Evolutionary conservation across 2,888 invertebrate genomes (phyloP).

Genomic region (Halictus ligatus): DNA sequence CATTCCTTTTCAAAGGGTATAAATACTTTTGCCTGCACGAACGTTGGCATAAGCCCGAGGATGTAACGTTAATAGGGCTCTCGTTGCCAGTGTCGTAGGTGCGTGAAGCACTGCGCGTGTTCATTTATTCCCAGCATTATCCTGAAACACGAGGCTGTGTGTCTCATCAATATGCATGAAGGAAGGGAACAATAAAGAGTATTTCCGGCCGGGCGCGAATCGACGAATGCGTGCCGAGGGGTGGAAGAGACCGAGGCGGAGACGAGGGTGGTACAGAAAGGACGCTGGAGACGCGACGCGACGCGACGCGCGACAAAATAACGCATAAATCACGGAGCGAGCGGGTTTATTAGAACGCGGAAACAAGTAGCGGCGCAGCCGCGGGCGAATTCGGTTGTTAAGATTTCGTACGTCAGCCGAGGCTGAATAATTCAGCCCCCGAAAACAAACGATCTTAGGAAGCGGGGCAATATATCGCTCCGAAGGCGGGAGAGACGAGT

Average conservation of each 20-base stretch:
- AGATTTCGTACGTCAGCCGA: slow-evolving; percentile 66
- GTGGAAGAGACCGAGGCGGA: not conserved
- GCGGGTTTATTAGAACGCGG: slow-evolving; percentile 51
- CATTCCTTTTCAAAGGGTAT: no score
- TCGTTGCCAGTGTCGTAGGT: not conserved
- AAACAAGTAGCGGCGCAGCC: slow-evolving; percentile 43
- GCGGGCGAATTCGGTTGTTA: slow-evolving; percentile 62
- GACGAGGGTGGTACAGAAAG: not conserved
- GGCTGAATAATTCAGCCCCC: slow-evolving; percentile 67
- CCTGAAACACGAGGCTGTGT: not conserved
- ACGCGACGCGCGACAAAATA: slow-evolving; percentile 8
- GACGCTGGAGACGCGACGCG: not conserved
- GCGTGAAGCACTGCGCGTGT: not conserved
- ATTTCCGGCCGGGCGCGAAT: slow-evolving; percentile 7
- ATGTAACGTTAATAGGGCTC: not conserved
- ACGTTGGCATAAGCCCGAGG: not conserved
- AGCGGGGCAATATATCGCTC: slow-evolving; percentile 62
- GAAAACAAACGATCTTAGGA: slow-evolving; percentile 71
- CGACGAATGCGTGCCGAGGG: not conserved
- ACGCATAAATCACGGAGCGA: slow-evolving; percentile 41
- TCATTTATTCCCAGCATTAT: not conserved
- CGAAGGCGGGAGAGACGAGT: slow-evolving; percentile 60
- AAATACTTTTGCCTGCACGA: no score
- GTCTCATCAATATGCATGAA: slow-evolving; percentile 14
- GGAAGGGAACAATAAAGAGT: slow-evolving; percentile 13